Evolutionary conservation across 2,797 vertebrate species (phyloP).

Genomic region (Atherinosoma microstoma): DNA sequence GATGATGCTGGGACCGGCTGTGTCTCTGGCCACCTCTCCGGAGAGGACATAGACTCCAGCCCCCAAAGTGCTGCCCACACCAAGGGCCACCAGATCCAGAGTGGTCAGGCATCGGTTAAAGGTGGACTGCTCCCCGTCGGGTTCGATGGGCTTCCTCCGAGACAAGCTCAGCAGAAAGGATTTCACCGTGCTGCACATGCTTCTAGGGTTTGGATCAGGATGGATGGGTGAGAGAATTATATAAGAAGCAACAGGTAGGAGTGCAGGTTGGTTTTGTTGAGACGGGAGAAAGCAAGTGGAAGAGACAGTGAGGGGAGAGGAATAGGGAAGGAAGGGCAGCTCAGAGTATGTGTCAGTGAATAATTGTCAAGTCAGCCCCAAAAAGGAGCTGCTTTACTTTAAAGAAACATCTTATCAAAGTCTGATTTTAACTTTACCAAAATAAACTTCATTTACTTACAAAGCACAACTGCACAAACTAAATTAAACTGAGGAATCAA

Average conservation of each 20-base stretch:
- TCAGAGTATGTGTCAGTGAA: slow-evolving; percentile 59
- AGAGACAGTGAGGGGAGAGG: slow-evolving; percentile 20
- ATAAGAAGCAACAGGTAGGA: slow-evolving; percentile 35
- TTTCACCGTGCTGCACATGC: slow-evolving; percentile 54
- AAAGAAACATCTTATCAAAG: background rate
- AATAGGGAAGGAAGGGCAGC: slow-evolving; percentile 19
- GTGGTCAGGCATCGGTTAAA: slow-evolving; percentile 87
- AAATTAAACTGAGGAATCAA: background rate
- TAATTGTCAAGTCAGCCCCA: slow-evolving; percentile 62
- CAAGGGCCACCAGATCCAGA: slow-evolving; percentile 86
- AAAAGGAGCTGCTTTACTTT: slow-evolving; percentile 5
- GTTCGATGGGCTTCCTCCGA: slow-evolving; percentile 83
- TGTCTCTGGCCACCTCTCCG: slow-evolving; percentile 87
- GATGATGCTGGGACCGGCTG: slow-evolving; percentile 87
- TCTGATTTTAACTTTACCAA: background rate
- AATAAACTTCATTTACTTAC: background rate
- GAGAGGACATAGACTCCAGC: slow-evolving; percentile 89
- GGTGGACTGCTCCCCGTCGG: slow-evolving; percentile 76
- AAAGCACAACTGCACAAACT: background rate
- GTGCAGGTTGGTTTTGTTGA: slow-evolving; percentile 13
- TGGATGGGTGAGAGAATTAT: slow-evolving; percentile 9
- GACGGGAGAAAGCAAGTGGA: slow-evolving; percentile 15
- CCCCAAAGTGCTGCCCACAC: slow-evolving; percentile 86
- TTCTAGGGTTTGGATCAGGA: slow-evolving; percentile 45
- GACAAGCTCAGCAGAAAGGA: slow-evolving; percentile 75